Percentiles rank a stretch among this genome's conserved stretches.
phyloP scores from a whole-genome alignment of 1,140 invertebrate genomes.

The Zeugodacus cucurbitae region DNA sequence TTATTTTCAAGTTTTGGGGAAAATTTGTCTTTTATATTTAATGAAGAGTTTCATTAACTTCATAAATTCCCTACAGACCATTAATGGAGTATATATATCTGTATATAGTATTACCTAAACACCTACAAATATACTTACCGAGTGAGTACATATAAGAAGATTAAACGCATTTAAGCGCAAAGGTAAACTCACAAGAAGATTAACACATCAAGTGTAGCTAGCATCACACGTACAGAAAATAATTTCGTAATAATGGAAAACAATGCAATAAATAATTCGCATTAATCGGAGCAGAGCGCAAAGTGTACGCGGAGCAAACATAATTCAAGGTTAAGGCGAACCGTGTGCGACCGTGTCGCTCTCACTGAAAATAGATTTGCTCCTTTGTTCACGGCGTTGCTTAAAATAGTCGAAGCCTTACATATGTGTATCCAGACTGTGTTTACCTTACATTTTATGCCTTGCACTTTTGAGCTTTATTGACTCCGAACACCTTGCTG shows the following conservation, averaged over 20 bases:
- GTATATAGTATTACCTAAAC: neutral
- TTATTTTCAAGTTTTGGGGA: too few relatives aligned
- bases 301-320: neutral
- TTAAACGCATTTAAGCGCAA: neutral
- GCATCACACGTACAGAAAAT: neutral
- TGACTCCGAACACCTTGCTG: too few relatives aligned
- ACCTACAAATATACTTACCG: neutral
- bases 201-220: neutral
- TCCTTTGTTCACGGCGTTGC: neutral
- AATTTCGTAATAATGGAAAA: neutral
- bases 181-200: neutral
- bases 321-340: conserved; percentile 3
- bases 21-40: too few relatives aligned
- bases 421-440: too few relatives aligned
- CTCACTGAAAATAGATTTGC: neutral
- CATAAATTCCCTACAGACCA: neutral
- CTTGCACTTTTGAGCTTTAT: neutral
- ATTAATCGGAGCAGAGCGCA: neutral
- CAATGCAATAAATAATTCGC: neutral
- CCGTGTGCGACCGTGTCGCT: neutral
- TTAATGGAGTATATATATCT: neutral
- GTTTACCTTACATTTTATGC: neutral
- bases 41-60: neutral
- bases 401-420: neutral
- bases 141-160: neutral